Base-by-base conservation (phyloP, 1,140 invertebrate genomes). In the Chironomus tepperi region DNA sequence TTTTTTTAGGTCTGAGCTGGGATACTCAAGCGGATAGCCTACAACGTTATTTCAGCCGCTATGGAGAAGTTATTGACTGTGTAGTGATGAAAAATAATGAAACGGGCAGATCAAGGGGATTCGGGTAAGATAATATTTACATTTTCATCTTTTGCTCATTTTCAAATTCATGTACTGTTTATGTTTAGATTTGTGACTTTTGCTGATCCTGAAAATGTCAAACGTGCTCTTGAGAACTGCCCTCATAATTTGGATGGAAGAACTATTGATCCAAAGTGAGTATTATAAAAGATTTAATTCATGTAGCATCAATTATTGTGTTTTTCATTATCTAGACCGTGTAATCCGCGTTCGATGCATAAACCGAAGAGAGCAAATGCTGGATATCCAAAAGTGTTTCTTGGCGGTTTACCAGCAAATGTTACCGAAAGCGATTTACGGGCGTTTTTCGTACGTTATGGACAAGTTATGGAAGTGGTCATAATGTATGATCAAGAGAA, bases 401-500 rank as follows among this genome's bases (percentile, higher is more conserved):
- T 96, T 74, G 93, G 94, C 75, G 94, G 94, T 9, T 85, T 96
- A 75, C 94, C 94, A 12, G 91, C 93, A 15, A 94, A 94, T 80
- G 89, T 95, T 18, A 96, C 93, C 12, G 94, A 96, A 83, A 95
- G 93, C 65, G 93, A 94, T 80, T 83, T 97, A 76, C 87, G 91
- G 76, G 89, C 90, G 73, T 95, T 90, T 83, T 96, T 97, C 82
- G 88, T 89, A 42, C 88, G 93, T 75, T 96, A 93, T 84, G 94
- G 94, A 74, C 94, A 94, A 82, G 94, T 96, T 73, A 91, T 93
- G 88, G 94, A 97, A 84, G 94, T 96, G 9, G 93, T 95, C 73
- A 96, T 96, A 76, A 96, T 97, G 95, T 96, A 95, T 82, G 95
- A 96, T 82, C 94, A 96, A 81, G 93, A 96, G 81, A 95, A 95